A percentile compares a stretch with the other conserved stretches of the same genome.
Evolutionary conservation across 2,797 vertebrate species (phyloP).

Genomic region (Xenopus petersii): DNA sequence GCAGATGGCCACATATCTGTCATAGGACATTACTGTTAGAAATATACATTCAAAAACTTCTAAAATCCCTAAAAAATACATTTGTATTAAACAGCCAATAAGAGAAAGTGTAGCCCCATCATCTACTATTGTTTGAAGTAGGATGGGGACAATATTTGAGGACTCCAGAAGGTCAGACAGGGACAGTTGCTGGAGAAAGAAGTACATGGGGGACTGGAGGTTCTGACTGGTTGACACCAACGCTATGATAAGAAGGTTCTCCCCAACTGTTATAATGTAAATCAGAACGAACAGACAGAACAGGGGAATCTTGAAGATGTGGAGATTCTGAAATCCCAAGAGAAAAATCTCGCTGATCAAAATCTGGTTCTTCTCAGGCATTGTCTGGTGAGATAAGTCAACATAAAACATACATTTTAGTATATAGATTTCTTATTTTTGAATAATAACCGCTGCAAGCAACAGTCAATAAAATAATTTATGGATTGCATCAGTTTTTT

Average conservation of each 20-base stretch:
- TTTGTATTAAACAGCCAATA: background rate
- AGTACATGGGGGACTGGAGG: background rate
- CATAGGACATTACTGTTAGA: background rate
- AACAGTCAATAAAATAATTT: too few species aligned
- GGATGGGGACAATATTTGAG: background rate
- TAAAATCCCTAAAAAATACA: background rate
- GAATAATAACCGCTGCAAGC: too few species aligned
- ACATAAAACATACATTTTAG: too few species aligned
- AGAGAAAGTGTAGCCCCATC: background rate
- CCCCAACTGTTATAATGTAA: background rate
- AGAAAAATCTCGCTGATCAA: slow-evolving; percentile 35
- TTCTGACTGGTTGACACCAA: too few species aligned
- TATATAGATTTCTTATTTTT: too few species aligned
- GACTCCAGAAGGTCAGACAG: background rate
- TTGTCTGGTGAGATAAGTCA: background rate
- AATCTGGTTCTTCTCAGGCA: slow-evolving; percentile 21
- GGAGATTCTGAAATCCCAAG: background rate
- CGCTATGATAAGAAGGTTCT: background rate
- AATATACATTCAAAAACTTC: background rate
- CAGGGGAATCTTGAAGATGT: background rate
- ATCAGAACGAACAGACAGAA: background rate
- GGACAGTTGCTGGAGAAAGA: background rate
- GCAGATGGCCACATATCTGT: slow-evolving; percentile 3
- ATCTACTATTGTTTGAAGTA: background rate
- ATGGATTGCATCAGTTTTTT: too few species aligned